Base-by-base conservation (phyloP, 2,797 vertebrate genomes). In the Hippocampus kuda region DNA sequence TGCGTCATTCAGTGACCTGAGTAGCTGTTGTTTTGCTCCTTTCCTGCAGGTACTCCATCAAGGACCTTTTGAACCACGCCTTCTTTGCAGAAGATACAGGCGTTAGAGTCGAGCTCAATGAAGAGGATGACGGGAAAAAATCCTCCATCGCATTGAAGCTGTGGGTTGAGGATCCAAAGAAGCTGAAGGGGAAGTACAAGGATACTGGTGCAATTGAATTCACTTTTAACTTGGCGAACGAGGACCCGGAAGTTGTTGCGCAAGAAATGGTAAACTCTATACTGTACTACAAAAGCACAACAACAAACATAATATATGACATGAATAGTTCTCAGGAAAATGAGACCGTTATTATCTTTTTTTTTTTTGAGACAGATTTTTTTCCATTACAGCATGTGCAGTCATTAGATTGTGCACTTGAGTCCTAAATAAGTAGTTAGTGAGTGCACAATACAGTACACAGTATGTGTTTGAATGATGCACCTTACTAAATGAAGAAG, bases 61-160 rank as follows among this genome's bases (percentile, higher is more conserved):
- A 98, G 89, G 95, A 99, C 83, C 93, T 99, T 79, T 89, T 99
- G 90, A 97, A 95, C 88, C 97, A 99, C 68, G 95, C 94, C 77
- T 99, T 98, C 90, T 99, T 99, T 79, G 97, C 97, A 7, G 97
- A 99, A 88, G 96, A 99, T 87, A 99, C 97, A 1, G 97, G 97
- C 2, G 95, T 99, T 83, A 91, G 97, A 85, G 97, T 99, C 80
- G 97, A 99, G 89, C 94, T 99, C 67, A 96, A 97, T 0, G 97
- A 99, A 84, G 97, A 99, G 77, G 97, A 99, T 69, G 94, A 99
- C 67, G 94, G 97, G 77, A 91, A 92, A 78, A 98, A 98, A 87
- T 89, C 92, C 9, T 92, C 93, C 68, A 99, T 99, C 66, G 97
- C 93, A 70, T 90, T 99, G 77, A 93, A 97, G 88, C 92, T 99